A percentile compares a stretch with the other conserved stretches of the same genome.
These are phyloP conservation scores for Petrocephalus sullivani DNA, from an alignment of 2,797 vertebrate species.

Conservation along the genomic window DNA sequence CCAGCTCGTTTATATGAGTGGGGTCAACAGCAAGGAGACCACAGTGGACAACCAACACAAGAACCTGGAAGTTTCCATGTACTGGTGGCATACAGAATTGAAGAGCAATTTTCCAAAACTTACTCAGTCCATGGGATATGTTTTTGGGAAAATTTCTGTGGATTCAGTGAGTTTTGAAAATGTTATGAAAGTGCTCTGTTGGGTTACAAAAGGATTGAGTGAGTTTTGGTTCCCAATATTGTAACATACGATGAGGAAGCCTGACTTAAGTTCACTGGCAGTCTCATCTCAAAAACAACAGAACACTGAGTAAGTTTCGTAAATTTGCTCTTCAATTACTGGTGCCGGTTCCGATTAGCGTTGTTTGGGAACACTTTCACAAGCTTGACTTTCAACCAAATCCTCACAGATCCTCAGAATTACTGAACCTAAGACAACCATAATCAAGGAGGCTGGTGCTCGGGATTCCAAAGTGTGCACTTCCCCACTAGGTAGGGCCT, in stretches of 20 bases:
- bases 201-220: background rate
- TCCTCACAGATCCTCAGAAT: slow-evolving; percentile 14
- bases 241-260: background rate
- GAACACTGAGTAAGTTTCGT: background rate
- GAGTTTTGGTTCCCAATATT: background rate
- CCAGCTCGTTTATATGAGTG: background rate
- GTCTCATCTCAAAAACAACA: background rate
- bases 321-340: background rate
- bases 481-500: background rate
- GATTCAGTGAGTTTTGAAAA: background rate
- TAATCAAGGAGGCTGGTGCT: background rate
- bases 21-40: background rate
- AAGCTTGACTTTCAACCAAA: slow-evolving; percentile 23
- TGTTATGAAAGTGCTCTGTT: background rate
- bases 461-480: background rate
- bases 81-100: background rate
- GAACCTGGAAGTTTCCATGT: background rate
- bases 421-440: background rate
- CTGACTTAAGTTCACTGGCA: background rate
- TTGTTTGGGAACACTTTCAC: slow-evolving; percentile 26
- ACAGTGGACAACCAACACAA: background rate
- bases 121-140: background rate
- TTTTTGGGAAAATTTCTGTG: background rate
- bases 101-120: background rate
- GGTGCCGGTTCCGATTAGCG: slow-evolving; percentile 7